Evolutionary conservation across 1,140 invertebrate genomes (phyloP), one percentile per base, ranked within the genome.

Genomic region (Dendrolimus kikuchii): DNA sequence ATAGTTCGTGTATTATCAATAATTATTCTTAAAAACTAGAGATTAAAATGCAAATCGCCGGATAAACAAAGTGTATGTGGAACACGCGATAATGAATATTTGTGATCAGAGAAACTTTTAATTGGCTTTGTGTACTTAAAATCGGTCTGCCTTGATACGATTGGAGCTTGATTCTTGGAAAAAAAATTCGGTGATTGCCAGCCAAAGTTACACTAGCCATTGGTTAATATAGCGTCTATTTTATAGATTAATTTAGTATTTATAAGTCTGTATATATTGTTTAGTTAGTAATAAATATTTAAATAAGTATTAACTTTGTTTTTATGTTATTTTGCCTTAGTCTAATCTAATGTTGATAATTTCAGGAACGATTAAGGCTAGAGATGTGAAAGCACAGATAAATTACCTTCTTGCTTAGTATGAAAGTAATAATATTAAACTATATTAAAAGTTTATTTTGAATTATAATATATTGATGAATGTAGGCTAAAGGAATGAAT

Each of bases 41-140:
- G 23, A 23, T 68, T 65, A 66, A 57, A 64, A 60, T 63, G 60
- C 49, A 62, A 23, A 71, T 63, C 58, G 59, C 68, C 68, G 67
- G 68, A 79, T 65, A 68, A 65, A 74, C 74, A 71, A 56, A 77
- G 73, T 68, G 62, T 86, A 78, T 23, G 23, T 23, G 23, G 82
- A 83, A 86, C 82, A 86, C 80, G 82, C 82, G 82, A 86, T 81
- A 50, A 62, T 67, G 56, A 58, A 46, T 57, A 49, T 45, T 52
- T 59, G 57, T 60, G 36, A 49, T n/a, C 39, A 40, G 49, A 53
- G 50, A 50, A 50, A 53, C 46, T 54, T 53, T 9, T 68, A 53
- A 72, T 72, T 72, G 69, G 69, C 66, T 68, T 45, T 52, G 62
- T 59, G 69, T 72, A 72, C 69, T 72, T 72, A 72, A 43, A 60